Percentiles rank a stretch among this genome's conserved stretches.
Evolutionary conservation across 2,797 vertebrate genomes (phyloP).

Genomic region (Liparis tanakae): DNA sequence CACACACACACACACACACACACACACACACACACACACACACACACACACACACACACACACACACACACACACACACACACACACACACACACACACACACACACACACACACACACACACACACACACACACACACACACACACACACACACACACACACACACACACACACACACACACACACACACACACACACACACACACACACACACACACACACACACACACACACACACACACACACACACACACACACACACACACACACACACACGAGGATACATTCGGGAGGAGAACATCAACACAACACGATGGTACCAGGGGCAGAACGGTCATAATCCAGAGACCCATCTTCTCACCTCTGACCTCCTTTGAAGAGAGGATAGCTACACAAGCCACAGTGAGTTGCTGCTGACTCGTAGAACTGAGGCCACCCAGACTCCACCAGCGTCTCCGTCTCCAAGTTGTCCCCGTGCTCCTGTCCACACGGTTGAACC

Average conservation of each 20-base stretch:
- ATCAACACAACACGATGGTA: not conserved
- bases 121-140: slow-evolving; percentile 22
- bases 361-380: slow-evolving; percentile 93
- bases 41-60: not conserved
- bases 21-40: not conserved
- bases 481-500: slow-evolving; percentile 71
- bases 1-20: slow-evolving; percentile 11
- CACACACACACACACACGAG: slow-evolving; percentile 1
- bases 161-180: slow-evolving; percentile 20
- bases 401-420: slow-evolving; percentile 90
- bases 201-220: slow-evolving; percentile 10
- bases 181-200: slow-evolving; percentile 7
- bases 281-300: slow-evolving; percentile 8
- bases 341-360: slow-evolving; percentile 61
- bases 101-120: slow-evolving; percentile 10
- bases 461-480: slow-evolving; percentile 28
- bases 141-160: slow-evolving; percentile 7
- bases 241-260: slow-evolving; percentile 5
- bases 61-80: slow-evolving; percentile 9
- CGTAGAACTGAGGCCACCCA: slow-evolving; percentile 94
- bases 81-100: not conserved
- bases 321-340: not conserved
- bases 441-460: slow-evolving; percentile 88
- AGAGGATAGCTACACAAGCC: slow-evolving; percentile 90
- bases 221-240: slow-evolving; percentile 22